Conservation (phyloP, 2,888 invertebrate species). For the Eristalis tenax region DNA sequence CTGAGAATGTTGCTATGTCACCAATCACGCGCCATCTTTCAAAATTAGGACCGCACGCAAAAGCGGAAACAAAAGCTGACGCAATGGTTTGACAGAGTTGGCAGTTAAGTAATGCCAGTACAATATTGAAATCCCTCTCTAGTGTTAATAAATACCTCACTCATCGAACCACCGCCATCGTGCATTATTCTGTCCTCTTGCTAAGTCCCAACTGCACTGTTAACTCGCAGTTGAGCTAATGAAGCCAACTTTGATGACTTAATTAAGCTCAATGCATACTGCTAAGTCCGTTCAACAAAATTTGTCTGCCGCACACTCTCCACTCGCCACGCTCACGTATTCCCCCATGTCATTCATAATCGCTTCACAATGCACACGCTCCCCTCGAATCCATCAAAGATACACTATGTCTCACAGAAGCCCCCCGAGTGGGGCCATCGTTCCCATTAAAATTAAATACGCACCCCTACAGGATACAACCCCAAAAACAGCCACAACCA, state of each 20-base stretch:
- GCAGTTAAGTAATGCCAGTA: too few relatives aligned
- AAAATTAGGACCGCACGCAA: too few relatives aligned
- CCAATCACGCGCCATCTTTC: too few relatives aligned
- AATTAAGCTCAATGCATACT: neutral
- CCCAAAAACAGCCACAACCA: neutral
- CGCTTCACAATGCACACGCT: neutral
- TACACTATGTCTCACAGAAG: neutral
- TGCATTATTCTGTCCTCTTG: too few relatives aligned
- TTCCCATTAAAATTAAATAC: conserved; percentile 50
- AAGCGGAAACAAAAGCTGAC: too few relatives aligned
- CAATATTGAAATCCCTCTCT: too few relatives aligned
- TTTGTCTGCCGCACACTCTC: neutral
- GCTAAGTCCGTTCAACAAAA: neutral
- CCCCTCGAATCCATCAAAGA: conserved; percentile 18
- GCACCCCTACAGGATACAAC: neutral
- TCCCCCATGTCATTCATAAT: neutral
- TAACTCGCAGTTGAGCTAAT: neutral
- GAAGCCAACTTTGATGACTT: neutral
- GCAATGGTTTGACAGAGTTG: too few relatives aligned
- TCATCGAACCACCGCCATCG: too few relatives aligned
- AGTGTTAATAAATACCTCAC: too few relatives aligned
- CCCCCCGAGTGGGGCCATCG: conserved; percentile 3
- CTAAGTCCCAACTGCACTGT: neutral
- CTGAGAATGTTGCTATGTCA: too few relatives aligned
- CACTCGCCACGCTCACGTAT: neutral